Evolutionary conservation across 64 coral and sea anemone species (phyloP), one percentile per base, ranked within the genome.

Genomic region (Pocillopora verrucosa): DNA sequence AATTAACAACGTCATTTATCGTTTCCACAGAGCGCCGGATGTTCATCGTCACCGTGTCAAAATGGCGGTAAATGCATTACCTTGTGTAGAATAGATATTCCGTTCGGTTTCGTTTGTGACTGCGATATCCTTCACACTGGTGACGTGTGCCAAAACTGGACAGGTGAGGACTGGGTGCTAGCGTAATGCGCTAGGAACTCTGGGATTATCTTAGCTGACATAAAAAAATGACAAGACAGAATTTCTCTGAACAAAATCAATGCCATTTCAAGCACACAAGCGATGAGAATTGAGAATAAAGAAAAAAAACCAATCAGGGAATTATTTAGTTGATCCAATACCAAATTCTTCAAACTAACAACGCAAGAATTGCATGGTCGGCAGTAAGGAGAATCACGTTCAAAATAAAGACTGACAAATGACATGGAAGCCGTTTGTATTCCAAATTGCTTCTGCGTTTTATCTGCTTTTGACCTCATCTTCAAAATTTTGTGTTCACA

Each of bases 61-160:
- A 79, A 79, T 60, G 77, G 77, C 57, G 77, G 56, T 56, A 79
- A 59, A 79, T 79, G 77, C 57, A 30, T 79, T 57, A 59, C 20
- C 56, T 59, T n/a, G 10, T 79, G 77, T 60, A 10, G 59, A 13
- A 11, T 11, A 51, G 41, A 51, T 59, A 10, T 60, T 79, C 56
- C 77, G 22, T 59, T 60, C 57, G 59, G 77, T 60, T 79, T 59
- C 20, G 56, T 12, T 7, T 79, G 77, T 30, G 77, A 30, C 56
- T 79, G 77, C 13, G 22, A 79, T 13, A 22, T 59, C 22, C 22
- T 20, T 59, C 41, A 79, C 22, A 24, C 30, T 25, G 77, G 77
- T 12, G 51, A 79, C 56, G 1, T 60, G 51, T 79, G 77, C n/a
- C 77, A 79, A 79, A 19, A 79, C 56, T 58, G 51, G 77, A 60